Conservation (phyloP, 2,888 invertebrate genomes). For the Eulithis testata region DNA sequence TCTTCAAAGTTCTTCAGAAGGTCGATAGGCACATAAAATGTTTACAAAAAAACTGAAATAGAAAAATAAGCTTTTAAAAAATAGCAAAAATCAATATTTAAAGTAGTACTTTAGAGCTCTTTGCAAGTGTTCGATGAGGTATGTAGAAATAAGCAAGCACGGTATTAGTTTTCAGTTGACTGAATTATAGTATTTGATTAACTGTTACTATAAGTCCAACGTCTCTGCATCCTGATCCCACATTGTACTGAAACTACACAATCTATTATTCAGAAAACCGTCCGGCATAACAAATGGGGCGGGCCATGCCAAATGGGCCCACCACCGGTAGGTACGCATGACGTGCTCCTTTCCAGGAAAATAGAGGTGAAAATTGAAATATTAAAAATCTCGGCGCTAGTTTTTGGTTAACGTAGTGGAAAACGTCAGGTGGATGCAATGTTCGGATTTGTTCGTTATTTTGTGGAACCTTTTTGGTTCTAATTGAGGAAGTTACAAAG, state of each 20-base stretch:
- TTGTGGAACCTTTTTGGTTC: conserved; percentile 10
- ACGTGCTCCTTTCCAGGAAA: conserved; percentile 20
- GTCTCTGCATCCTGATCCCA: too few species aligned
- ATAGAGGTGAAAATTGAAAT: conserved; percentile 37
- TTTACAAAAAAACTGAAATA: too few species aligned
- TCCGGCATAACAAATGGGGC: conserved; percentile 24
- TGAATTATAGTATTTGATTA: too few species aligned
- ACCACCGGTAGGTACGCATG: conserved; percentile 1
- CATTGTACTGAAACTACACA: conserved; percentile 1
- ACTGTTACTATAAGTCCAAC: too few species aligned
- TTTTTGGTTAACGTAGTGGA: conserved; percentile 28
- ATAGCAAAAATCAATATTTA: too few species aligned
- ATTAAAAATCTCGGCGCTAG: conserved; percentile 34
- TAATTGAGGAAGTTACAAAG: not conserved
- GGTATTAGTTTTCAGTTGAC: too few species aligned
- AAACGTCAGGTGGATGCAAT: conserved; percentile 34
- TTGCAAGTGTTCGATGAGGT: too few species aligned
- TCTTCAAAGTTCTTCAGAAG: too few species aligned
- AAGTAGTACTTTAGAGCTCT: too few species aligned
- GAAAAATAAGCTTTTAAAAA: too few species aligned
- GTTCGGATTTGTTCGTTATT: conserved; percentile 24
- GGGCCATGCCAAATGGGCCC: conserved; percentile 22
- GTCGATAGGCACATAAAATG: too few species aligned
- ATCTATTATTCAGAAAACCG: conserved; percentile 28
- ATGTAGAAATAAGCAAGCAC: too few species aligned